These are phyloP conservation scores for Lutjanus campechanus DNA, from an alignment of 2,797 vertebrate genomes.

Conservation along the genomic window DNA sequence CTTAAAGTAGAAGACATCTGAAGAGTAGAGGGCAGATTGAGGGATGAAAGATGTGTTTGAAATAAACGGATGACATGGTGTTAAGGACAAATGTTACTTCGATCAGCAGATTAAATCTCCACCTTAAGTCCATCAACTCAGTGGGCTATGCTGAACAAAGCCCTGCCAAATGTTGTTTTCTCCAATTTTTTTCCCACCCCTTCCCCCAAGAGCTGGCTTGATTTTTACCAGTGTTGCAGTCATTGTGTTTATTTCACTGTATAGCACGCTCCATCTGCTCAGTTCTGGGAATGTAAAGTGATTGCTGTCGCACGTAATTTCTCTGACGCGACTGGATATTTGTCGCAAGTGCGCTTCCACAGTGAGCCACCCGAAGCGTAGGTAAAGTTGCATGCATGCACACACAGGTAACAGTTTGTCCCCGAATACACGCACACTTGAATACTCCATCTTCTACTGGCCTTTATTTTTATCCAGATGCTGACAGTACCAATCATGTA, in stretches of 20 bases:
- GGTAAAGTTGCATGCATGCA: constrained; percentile 59
- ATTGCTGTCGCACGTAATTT: constrained; percentile 83
- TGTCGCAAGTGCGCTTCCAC: constrained; percentile 37
- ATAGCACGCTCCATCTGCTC: constrained; percentile 79
- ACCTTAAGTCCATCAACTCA: constrained; percentile 71
- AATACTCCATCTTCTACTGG: constrained; percentile 41
- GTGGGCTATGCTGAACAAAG: constrained; percentile 50
- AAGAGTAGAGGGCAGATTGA: constrained; percentile 45
- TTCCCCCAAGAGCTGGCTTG: constrained; percentile 23
- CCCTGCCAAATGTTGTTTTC: constrained; percentile 72
- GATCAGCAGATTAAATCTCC: constrained; percentile 68
- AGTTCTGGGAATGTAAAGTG: constrained; percentile 80
- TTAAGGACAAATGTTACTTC: constrained; percentile 57
- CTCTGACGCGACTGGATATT: constrained; percentile 72
- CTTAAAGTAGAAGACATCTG: constrained; percentile 57
- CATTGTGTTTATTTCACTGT: constrained; percentile 68
- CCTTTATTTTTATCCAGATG: constrained; percentile 65
- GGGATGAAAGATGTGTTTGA: constrained; percentile 50
- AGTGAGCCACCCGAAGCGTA: constrained; percentile 60
- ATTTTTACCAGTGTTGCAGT: constrained; percentile 52
- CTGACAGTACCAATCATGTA: constrained; percentile 76
- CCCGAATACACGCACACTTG: constrained; percentile 26
- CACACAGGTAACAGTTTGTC: constrained; percentile 42
- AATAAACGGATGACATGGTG: constrained; percentile 70
- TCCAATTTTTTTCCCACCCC: not conserved